Conservation (phyloP, 2,888 invertebrate species). For the Zygaena filipendulae region DNA sequence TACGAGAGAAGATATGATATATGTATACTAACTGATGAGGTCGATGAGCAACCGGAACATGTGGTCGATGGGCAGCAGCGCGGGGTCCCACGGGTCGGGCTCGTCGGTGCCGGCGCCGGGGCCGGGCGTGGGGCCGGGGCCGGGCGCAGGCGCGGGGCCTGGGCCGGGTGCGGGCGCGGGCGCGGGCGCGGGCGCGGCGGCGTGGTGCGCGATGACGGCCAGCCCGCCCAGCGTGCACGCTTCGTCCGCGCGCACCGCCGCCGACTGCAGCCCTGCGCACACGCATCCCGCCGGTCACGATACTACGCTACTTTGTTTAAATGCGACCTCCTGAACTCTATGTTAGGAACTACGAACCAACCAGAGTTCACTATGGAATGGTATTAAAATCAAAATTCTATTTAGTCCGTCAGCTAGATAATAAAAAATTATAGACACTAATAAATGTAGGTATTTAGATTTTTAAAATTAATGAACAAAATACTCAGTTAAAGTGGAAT, state of each 20-base stretch:
- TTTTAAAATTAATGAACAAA: too few relatives aligned
- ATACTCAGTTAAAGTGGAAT: too few relatives aligned
- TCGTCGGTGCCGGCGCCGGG: slow-evolving; percentile 39
- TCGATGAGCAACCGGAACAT: slow-evolving; percentile 84
- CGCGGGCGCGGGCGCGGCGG: slow-evolving; percentile 40
- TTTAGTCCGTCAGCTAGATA: too few relatives aligned
- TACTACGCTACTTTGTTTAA: too few relatives aligned
- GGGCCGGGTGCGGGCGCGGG: slow-evolving; percentile 66
- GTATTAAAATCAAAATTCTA: too few relatives aligned
- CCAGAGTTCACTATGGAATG: too few relatives aligned
- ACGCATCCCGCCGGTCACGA: slow-evolving; percentile 53
- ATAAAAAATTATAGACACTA: too few relatives aligned
- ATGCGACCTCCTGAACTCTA: too few relatives aligned
- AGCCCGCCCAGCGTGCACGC: slow-evolving; percentile 63
- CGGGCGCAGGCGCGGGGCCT: slow-evolving; percentile 31
- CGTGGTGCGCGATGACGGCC: slow-evolving; percentile 76
- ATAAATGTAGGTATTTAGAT: too few relatives aligned
- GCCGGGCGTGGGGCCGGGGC: slow-evolving; percentile 73
- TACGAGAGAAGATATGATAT: too few relatives aligned
- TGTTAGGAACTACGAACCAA: too few relatives aligned
- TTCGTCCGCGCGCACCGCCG: slow-evolving; percentile 57
- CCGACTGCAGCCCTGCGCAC: too few relatives aligned
- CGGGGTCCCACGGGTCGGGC: slow-evolving; percentile 74
- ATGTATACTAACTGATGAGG: slow-evolving; percentile 75
- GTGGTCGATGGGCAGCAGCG: slow-evolving; percentile 81